Evolutionary conservation across 2,797 vertebrate species (phyloP).

Genomic region (Garrulus glandarius): DNA sequence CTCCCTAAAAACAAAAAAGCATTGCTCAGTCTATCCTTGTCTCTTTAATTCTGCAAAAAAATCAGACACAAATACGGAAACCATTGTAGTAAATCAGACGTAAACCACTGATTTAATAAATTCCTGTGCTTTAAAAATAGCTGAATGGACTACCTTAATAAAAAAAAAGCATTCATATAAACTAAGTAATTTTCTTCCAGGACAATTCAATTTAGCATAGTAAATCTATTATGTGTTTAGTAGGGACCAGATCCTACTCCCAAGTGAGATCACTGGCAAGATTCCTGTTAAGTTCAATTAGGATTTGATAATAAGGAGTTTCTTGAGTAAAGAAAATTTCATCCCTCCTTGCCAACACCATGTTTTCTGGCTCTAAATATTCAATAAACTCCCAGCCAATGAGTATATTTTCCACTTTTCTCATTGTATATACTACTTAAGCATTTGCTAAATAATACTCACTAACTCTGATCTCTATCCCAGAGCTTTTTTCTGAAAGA

Average conservation of each 20-base stretch:
- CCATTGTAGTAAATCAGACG: neutral
- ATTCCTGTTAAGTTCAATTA: neutral
- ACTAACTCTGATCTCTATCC: neutral
- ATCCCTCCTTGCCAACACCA: neutral
- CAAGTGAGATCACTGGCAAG: neutral
- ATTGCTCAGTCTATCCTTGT: neutral
- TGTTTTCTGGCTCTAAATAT: constrained; percentile 5
- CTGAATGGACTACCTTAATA: neutral
- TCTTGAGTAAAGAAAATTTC: neutral
- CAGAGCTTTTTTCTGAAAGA: neutral
- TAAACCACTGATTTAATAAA: neutral
- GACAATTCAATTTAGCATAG: neutral
- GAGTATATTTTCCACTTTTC: neutral
- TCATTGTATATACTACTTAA: constrained; percentile 6
- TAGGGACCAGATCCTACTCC: neutral
- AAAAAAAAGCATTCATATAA: neutral
- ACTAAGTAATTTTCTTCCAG: neutral
- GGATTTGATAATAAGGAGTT: neutral
- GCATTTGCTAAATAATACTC: constrained; percentile 12
- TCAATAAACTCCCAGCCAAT: neutral
- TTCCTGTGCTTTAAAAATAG: neutral
- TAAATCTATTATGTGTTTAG: neutral
- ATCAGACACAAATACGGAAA: neutral
- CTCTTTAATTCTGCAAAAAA: neutral
- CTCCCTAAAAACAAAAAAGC: neutral